Conservation (phyloP, 2,113 vertebrate genomes). For the Peucedramus taeniatus region DNA sequence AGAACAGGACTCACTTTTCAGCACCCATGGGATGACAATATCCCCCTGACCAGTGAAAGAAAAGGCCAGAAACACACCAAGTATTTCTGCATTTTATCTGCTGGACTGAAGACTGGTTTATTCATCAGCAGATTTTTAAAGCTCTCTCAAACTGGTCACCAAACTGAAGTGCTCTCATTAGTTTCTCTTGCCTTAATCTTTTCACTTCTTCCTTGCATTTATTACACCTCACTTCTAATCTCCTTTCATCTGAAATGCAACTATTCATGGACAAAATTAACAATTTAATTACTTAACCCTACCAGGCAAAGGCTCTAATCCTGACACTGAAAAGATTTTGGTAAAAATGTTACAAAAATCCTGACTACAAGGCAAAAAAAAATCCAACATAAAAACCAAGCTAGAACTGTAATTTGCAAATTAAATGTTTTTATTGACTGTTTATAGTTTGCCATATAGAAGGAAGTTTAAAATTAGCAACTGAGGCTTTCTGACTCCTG, state of each 20-base stretch:
- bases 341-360: neutral
- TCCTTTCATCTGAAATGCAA: neutral
- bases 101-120: neutral
- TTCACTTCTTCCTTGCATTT: neutral
- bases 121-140: neutral
- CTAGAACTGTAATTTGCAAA: neutral
- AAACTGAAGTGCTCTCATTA: neutral
- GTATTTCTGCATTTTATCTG: neutral
- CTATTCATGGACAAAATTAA: neutral
- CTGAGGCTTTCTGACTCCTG: neutral
- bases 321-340: neutral
- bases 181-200: neutral
- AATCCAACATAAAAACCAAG: neutral
- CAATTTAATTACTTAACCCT: neutral
- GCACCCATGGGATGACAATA: neutral
- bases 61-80: neutral
- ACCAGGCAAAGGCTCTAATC: neutral
- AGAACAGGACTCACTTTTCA: neutral
- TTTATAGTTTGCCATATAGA: neutral
- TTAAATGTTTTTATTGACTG: neutral
- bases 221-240: neutral
- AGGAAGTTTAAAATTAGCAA: neutral
- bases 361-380: neutral
- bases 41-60: neutral
- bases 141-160: neutral